A percentile compares a stretch with the other conserved stretches of the same genome.
These are phyloP conservation scores for Salvelinus fontinalis DNA, from an alignment of 2,113 vertebrate species.

Conservation along the genomic window DNA sequence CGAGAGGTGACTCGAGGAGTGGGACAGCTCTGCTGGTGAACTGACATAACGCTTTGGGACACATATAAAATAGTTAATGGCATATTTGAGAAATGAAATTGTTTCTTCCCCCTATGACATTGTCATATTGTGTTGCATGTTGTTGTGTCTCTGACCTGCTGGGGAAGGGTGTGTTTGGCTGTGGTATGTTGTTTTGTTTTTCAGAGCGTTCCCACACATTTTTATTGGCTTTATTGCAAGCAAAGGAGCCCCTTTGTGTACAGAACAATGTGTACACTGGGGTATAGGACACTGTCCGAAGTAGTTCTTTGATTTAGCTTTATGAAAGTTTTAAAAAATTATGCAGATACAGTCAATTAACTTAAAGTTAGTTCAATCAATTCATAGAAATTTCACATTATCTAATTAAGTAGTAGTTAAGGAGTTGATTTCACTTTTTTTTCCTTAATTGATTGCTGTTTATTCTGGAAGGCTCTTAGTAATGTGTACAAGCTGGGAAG, in stretches of 20 bases:
- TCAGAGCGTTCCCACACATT: conserved; percentile 4
- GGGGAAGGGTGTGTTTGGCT: not conserved
- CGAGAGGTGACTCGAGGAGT: not conserved
- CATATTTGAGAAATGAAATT: not conserved
- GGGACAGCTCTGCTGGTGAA: not conserved
- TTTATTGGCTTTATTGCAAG: conserved; percentile 9
- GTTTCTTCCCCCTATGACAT: not conserved
- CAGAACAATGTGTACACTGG: too few species aligned
- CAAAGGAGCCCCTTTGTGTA: too few species aligned
- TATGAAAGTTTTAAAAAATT: too few species aligned
- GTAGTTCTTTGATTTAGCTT: not conserved
- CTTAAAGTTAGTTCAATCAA: too few species aligned
- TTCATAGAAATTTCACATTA: too few species aligned
- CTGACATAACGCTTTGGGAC: not conserved
- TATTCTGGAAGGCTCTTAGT: conserved; percentile 1
- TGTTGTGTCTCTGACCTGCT: not conserved
- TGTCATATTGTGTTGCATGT: not conserved
- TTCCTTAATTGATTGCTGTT: conserved; percentile 11
- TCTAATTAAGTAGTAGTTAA: too few species aligned
- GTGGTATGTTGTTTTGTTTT: not conserved
- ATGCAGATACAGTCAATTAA: too few species aligned
- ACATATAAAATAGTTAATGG: not conserved
- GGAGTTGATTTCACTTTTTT: not conserved
- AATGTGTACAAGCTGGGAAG: not conserved
- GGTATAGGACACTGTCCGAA: too few species aligned